Conservation (phyloP, 2,888 invertebrate species). For the Stictocephala bisonia region DNA sequence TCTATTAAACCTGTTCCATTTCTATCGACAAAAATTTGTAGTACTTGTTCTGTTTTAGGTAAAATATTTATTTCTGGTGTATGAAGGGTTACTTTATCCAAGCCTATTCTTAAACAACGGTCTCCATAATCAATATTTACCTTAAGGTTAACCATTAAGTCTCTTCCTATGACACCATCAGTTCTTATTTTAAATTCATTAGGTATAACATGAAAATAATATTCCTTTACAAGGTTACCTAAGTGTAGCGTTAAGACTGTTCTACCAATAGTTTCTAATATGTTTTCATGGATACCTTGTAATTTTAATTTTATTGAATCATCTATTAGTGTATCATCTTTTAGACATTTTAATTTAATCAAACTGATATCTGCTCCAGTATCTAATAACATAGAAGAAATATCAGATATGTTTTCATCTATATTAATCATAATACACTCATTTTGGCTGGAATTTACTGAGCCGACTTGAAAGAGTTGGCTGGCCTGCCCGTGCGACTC, state of each 20-base stretch:
- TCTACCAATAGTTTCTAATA: neutral
- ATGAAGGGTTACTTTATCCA: neutral
- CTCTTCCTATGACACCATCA: neutral
- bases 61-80: too few species aligned
- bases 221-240: neutral
- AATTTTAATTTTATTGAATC: neutral
- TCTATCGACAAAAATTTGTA: neutral
- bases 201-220: neutral
- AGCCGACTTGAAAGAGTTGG: too few species aligned
- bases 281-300: neutral
- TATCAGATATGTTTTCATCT: neutral
- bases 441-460: too few species aligned
- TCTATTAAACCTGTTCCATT: conserved; percentile 22
- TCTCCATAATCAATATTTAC: neutral
- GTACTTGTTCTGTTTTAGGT: too few species aligned
- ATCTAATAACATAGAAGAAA: neutral
- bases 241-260: neutral
- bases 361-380: neutral
- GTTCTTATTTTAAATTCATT: neutral
- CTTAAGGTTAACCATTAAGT: neutral
- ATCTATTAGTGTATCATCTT: neutral
- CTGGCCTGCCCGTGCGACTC: too few species aligned
- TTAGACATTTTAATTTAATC: neutral
- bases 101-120: neutral
- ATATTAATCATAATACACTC: too few species aligned